Percentiles rank a stretch among this genome's conserved stretches.
Evolutionary conservation across 2,888 invertebrate genomes (phyloP).

Genomic region (Stratiomys singularior): DNA sequence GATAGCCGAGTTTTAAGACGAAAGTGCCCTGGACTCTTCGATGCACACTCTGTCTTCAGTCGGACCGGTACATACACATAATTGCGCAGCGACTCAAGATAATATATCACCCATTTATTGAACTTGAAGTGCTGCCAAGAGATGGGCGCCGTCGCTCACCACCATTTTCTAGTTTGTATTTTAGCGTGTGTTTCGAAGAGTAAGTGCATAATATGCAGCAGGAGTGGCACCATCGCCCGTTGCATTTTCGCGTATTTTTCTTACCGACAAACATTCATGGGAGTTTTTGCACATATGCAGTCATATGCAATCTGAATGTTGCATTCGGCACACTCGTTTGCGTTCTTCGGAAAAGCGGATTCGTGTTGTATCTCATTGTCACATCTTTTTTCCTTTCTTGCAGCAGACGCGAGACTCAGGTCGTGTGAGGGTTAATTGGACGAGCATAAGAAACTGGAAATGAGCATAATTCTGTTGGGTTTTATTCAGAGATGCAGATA

Average conservation of each 20-base stretch:
- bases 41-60: no score
- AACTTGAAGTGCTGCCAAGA: constrained; percentile 17
- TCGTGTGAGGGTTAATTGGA: constrained; percentile 36
- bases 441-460: constrained; percentile 42
- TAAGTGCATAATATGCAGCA: constrained; percentile 18
- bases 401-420: constrained; percentile 3
- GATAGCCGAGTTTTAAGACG: no score
- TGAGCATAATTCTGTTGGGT: constrained; percentile 22
- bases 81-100: constrained; percentile 1
- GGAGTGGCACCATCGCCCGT: no score
- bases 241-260: no score
- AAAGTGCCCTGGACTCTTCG: no score
- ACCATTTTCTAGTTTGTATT: neutral
- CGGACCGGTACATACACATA: no score
- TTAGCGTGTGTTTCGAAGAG: constrained; percentile 29
- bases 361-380: constrained; percentile 44
- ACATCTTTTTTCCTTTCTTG: constrained; percentile 29
- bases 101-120: constrained; percentile 24
- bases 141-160: constrained; percentile 7
- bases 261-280: no score
- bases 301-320: neutral
- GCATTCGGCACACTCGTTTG: neutral
- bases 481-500: neutral
- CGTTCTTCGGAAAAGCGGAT: constrained; percentile 34
- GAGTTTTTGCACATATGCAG: neutral